Evolutionary conservation across 2,113 vertebrate genomes (phyloP).

Genomic region (Cyphomyrus plagiostoma): DNA sequence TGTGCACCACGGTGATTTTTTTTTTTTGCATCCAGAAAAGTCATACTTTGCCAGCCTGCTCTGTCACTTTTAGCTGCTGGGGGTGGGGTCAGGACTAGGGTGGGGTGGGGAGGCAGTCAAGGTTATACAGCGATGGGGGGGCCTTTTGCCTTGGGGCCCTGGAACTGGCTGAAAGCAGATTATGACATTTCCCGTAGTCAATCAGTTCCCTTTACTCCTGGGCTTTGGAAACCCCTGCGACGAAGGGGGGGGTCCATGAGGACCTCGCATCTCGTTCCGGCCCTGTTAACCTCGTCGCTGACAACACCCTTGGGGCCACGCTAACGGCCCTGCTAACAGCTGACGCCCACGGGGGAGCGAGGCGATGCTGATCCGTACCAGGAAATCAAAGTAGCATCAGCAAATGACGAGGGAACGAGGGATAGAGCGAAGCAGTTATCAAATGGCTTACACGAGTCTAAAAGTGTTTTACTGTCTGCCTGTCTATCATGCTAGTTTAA

Average conservation of each 20-base stretch:
- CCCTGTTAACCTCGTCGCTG: not conserved
- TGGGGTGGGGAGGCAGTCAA: not conserved
- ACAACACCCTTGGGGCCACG: slow-evolving; percentile 36
- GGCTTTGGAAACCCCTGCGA: slow-evolving; percentile 1
- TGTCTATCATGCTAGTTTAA: not conserved
- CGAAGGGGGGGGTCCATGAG: not conserved
- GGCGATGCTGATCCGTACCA: not conserved
- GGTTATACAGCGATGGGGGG: not conserved
- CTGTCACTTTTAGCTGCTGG: slow-evolving; percentile 21
- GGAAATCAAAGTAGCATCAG: not conserved
- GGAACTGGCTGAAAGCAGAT: slow-evolving; percentile 13
- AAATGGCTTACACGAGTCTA: not conserved
- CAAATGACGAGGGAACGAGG: not conserved
- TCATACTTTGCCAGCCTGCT: slow-evolving; percentile 23
- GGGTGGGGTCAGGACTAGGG: not conserved
- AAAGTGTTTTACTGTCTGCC: not conserved
- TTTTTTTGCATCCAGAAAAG: slow-evolving; percentile 24
- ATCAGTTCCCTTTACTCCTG: slow-evolving; percentile 13
- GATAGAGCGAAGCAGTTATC: not conserved
- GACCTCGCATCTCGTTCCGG: not conserved
- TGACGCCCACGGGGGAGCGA: slow-evolving; percentile 8
- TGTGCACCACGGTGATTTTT: slow-evolving; percentile 38
- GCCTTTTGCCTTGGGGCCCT: slow-evolving; percentile 9
- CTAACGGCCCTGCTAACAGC: slow-evolving; percentile 43
- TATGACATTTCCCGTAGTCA: slow-evolving; percentile 25